Base-by-base conservation (phyloP, 2,888 invertebrate genomes). In the Pammene fasciana region DNA sequence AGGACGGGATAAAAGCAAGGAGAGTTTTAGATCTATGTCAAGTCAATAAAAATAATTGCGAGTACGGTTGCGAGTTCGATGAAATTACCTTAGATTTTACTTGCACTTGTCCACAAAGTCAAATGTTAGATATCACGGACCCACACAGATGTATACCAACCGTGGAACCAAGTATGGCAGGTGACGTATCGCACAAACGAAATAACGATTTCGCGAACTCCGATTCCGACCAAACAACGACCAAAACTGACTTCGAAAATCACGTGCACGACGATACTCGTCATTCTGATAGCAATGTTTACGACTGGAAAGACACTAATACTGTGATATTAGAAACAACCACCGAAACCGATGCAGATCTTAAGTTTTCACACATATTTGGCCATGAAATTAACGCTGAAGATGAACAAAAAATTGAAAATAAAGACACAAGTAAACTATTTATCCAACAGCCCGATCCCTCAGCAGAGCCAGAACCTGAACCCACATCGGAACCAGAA, bases 51-150 rank as follows among this genome's bases (percentile, higher is more conserved):
- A 93, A 95, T 73, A 88, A 93, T 59, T 97, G 97, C 79, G 94
- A 95, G 74, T 92, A 95, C 74, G 90, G 87, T 11, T 97, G 97
- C 82, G 86, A 89, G 65, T 96, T 95, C 78, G 94, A 96, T 82
- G 94, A 95, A 77, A 79, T 80, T 1, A 85, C 88, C 34, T 92
- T 95, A 67, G 93, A 94, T 60, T 96, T 96, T 79, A 86, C 85
- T 41, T 97, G 97, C 81, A 90, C 86, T 4, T 97, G 96, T 81
- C 94, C 94, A 10, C 83, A 86, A 48, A 94, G 94, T 41, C 85
- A 89, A 79, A 88, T 91, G 13, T 72, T 86, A 62, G 87, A 90
- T 70, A 83, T 87, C 72, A 75, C 78, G 45, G 85, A 89, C 67
- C 82, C 85, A 79, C 94, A 89, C 76, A 88, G 62, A 81, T 96